Conservation (phyloP, 1,140 invertebrate species). For the Nephila pilipes region DNA sequence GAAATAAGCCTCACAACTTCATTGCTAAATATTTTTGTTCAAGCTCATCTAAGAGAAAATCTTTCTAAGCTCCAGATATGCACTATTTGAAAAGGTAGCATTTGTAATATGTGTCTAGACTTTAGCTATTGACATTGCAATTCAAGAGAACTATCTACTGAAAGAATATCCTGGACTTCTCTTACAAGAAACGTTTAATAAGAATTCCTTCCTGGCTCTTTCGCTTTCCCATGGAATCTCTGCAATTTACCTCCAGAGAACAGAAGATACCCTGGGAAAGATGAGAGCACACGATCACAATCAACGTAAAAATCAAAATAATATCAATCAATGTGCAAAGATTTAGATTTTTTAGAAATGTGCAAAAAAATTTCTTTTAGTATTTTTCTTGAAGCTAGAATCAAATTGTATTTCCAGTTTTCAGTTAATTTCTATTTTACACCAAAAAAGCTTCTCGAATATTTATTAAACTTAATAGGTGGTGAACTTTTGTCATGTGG, state of each 20-base stretch:
- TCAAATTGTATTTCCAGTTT: no score
- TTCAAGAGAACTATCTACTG: conserved; percentile 38
- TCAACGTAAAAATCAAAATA: not conserved
- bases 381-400: no score
- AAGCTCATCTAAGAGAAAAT: not conserved
- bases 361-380: no score
- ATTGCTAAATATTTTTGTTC: not conserved
- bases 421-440: no score
- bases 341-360: no score
- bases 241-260: conserved; percentile 20
- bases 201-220: conserved; percentile 23
- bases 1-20: not conserved
- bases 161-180: not conserved
- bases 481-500: no score
- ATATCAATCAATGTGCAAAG: not conserved
- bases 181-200: conserved; percentile 14
- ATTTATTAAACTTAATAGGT: no score
- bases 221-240: conserved; percentile 36
- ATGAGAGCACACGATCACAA: conserved; percentile 39
- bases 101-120: not conserved
- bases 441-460: no score
- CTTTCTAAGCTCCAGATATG: not conserved
- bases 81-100: conserved; percentile 20
- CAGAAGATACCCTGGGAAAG: conserved; percentile 37
- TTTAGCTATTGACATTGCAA: not conserved